Conservation (phyloP, 2,113 vertebrate genomes). For the Callocephalon fimbriatum region DNA sequence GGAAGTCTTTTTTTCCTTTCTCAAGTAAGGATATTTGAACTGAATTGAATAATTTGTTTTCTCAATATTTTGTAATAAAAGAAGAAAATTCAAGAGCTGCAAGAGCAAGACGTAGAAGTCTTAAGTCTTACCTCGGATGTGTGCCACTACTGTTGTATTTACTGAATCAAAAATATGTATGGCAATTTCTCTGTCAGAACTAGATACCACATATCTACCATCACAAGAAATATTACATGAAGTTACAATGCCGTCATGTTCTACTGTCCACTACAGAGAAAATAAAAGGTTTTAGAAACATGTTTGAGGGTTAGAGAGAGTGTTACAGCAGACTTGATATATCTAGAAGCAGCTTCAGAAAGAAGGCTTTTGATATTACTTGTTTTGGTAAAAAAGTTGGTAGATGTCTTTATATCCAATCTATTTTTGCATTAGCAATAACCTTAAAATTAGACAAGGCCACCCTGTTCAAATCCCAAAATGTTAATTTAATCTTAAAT, state of each 20-base stretch:
- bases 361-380: not conserved
- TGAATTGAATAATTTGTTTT: not conserved
- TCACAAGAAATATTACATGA: conserved; percentile 79
- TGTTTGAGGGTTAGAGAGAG: not conserved
- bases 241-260: conserved; percentile 68
- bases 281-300: not conserved
- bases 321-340: not conserved
- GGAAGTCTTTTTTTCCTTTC: not conserved
- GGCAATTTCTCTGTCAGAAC: conserved; percentile 69
- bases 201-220: conserved; percentile 71
- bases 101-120: not conserved
- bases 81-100: not conserved
- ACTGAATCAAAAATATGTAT: conserved; percentile 58
- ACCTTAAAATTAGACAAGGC: too few relatives aligned
- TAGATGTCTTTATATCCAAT: not conserved
- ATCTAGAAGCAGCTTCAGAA: not conserved
- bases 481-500: too few relatives aligned
- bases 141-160: conserved; percentile 22
- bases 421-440: not conserved
- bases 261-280: conserved; percentile 72
- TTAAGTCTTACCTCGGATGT: conserved; percentile 61
- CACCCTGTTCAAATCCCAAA: too few relatives aligned
- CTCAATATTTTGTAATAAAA: not conserved
- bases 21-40: not conserved
- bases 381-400: not conserved